phyloP scores from a whole-genome alignment of 2,888 invertebrate species.

The Dolichomitus sp. region DNA sequence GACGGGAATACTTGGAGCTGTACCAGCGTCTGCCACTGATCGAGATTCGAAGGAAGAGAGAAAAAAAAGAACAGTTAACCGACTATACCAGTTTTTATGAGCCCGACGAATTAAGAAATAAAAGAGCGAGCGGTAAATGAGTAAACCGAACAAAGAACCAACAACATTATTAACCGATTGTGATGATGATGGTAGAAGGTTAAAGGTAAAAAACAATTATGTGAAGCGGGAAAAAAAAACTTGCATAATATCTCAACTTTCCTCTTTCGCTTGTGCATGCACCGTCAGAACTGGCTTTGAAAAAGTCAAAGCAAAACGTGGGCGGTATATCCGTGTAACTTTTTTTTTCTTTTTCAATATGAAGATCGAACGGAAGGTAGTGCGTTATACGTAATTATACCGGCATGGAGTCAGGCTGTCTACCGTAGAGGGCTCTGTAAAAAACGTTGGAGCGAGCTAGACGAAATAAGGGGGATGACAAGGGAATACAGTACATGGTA shows the following conservation, averaged over 20 bases:
- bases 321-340: not conserved
- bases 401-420: constrained; percentile 74
- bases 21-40: constrained; percentile 38
- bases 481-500: constrained; percentile 42
- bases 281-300: constrained; percentile 14
- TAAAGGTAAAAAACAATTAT: constrained; percentile 3
- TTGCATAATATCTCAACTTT: constrained; percentile 51
- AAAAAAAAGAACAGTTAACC: constrained; percentile 1
- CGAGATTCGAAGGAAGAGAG: constrained; percentile 15
- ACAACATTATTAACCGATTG: constrained; percentile 63
- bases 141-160: constrained; percentile 11
- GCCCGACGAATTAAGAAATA: constrained; percentile 6
- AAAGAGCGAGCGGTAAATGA: constrained; percentile 41
- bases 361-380: constrained; percentile 69
- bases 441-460: constrained; percentile 11
- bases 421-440: constrained; percentile 56
- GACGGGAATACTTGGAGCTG: not conserved
- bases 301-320: constrained; percentile 24
- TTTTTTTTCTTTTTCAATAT: constrained; percentile 47
- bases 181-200: not conserved
- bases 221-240: constrained; percentile 34
- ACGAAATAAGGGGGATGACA: constrained; percentile 50
- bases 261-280: constrained; percentile 55
- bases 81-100: not conserved
- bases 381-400: constrained; percentile 76